Base-by-base conservation (phyloP, 2,888 invertebrate species). In the Tachystola acroxantha region DNA sequence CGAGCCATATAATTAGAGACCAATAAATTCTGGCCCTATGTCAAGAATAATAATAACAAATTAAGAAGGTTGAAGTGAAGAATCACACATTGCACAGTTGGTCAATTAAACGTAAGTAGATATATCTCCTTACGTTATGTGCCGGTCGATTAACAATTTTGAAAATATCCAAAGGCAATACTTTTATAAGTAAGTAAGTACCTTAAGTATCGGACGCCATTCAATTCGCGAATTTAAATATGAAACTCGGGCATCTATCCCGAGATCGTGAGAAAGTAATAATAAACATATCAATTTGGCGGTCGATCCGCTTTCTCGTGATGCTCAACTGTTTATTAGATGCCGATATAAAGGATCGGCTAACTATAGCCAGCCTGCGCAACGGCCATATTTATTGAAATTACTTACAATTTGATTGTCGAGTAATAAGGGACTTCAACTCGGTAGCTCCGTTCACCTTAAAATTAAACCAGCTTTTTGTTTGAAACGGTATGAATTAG, bases 351-450 rank as follows among this genome's bases (percentile, higher is more conserved):
- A 77, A 76, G 74, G 74, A 64, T 55, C 57, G 63, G 54, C 62
- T 73, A 75, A 73, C 70, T 68, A 74, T 69, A 70, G 61, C 62
- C 46, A 45, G 54, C 51, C 62, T 47, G 57, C 53, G 46, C 65
- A 56, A 52, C 64, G 63, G 63, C 79, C 75, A 73, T 85, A 82
- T 82, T 86, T 84, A 82, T 79, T 84, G 79, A 81, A 84, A 86
- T 86, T 85, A 82, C 85, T 84, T 67, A 77, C 75, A 76, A 76
- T 84, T 82, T 85, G 81, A 82, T 78, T 84, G 81, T 80, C 64
- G 58, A 45, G 57, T 84, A 82, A 84, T 81, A 69, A 77, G 67
- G 64, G 73, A 65, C 50, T 68, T 65, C 66, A 67, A 67, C 63
- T 61, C 77, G 68, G 84, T 78, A 80, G 80, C 80, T 63, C 62